Percentiles rank a stretch among this genome's conserved stretches.
Conservation (phyloP, 2,113 vertebrate genomes). For the Gavia stellata region DNA sequence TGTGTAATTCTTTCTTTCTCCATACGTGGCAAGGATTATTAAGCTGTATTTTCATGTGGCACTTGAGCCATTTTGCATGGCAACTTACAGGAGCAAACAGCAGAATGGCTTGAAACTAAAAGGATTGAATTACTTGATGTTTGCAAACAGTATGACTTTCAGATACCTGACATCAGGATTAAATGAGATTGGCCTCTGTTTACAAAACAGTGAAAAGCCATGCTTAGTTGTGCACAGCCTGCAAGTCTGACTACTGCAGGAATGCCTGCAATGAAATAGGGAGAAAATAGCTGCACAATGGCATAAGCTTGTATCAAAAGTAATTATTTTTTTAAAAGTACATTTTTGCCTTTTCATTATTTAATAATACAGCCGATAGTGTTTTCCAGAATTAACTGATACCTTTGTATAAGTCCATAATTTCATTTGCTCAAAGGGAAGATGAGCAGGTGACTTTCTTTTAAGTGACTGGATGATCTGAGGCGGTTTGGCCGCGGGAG, state of each 20-base stretch:
- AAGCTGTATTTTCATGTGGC: conserved; percentile 29
- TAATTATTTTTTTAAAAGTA: background rate
- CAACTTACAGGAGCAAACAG: background rate
- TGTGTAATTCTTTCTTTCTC: conserved; percentile 46
- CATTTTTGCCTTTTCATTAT: background rate
- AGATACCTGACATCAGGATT: background rate
- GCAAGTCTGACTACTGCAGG: background rate
- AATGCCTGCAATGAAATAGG: background rate
- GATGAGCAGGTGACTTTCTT: background rate
- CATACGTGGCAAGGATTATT: conserved; percentile 21
- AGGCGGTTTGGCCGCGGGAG: background rate
- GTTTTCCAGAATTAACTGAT: background rate
- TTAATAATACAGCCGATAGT: background rate
- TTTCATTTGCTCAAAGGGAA: background rate
- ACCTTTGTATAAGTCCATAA: background rate
- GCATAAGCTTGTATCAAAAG: background rate
- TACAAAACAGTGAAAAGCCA: background rate
- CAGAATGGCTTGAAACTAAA: conserved; percentile 10
- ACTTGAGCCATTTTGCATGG: conserved; percentile 2
- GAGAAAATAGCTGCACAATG: background rate
- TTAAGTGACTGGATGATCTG: background rate
- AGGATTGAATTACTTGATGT: background rate
- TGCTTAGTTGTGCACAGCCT: background rate
- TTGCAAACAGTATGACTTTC: background rate
- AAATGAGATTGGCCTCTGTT: background rate